phyloP scores from a whole-genome alignment of 2,113 vertebrate species.

The Eidolon helvum region DNA sequence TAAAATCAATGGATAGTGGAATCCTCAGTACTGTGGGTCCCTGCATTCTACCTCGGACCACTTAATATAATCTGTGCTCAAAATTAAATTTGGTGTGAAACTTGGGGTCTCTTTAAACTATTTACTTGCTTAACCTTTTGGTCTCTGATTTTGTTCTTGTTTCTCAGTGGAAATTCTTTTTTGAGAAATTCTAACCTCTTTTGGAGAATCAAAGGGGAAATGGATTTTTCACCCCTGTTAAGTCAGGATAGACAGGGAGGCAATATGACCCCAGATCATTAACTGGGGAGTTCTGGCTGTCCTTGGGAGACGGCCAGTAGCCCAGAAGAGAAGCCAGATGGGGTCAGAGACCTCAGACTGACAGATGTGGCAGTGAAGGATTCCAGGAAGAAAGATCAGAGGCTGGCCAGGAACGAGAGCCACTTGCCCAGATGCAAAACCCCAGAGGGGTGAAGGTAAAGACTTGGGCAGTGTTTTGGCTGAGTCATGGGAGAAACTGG shows the following conservation, averaged over 20 bases:
- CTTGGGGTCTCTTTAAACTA: background rate
- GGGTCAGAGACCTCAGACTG: constrained; percentile 75
- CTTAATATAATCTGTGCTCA: background rate
- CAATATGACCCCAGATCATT: constrained; percentile 62
- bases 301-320: constrained; percentile 70
- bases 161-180: constrained; percentile 57
- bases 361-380: constrained; percentile 75
- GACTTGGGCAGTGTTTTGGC: constrained; percentile 50
- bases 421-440: constrained; percentile 69
- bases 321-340: constrained; percentile 68
- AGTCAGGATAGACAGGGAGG: constrained; percentile 55
- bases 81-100: constrained; percentile 40
- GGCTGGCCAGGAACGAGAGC: constrained; percentile 53
- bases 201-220: constrained; percentile 49
- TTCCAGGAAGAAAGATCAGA: constrained; percentile 77
- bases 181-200: constrained; percentile 35
- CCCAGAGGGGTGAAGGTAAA: constrained; percentile 70
- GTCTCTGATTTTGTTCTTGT: constrained; percentile 10
- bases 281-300: constrained; percentile 67
- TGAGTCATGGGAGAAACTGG: constrained; percentile 70
- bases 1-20: background rate
- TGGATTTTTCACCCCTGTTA: constrained; percentile 36
- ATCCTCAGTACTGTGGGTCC: background rate
- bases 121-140: background rate
- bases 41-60: background rate